Evolutionary conservation across 2,888 invertebrate species (phyloP).

Genomic region (Sabellastarte sp.): DNA sequence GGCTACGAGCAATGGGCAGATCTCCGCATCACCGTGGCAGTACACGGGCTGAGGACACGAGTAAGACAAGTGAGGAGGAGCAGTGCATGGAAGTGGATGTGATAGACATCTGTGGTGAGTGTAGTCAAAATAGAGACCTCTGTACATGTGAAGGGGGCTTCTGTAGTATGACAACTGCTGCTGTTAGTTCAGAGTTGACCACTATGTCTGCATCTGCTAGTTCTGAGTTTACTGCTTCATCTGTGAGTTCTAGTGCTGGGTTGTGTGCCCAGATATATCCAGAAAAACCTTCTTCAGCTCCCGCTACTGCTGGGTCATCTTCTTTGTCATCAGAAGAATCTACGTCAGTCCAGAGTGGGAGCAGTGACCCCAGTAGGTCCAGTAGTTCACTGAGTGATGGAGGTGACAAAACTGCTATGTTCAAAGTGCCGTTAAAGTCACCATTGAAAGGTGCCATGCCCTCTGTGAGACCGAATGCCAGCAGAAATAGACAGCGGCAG

Average conservation of each 20-base stretch:
- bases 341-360: too few species aligned
- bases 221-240: background rate
- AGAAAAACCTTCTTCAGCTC: too few species aligned
- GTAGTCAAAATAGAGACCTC: background rate
- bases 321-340: too few species aligned
- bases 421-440: background rate
- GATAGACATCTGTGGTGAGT: background rate
- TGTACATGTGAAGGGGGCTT: too few species aligned
- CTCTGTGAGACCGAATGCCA: conserved; percentile 59
- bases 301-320: background rate
- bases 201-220: too few species aligned
- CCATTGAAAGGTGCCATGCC: conserved; percentile 36
- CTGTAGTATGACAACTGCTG: too few species aligned
- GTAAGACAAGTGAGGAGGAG: background rate
- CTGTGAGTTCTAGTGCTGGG: background rate
- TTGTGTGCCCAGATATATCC: too few species aligned
- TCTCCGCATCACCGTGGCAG: background rate
- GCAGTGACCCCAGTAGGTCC: too few species aligned
- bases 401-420: background rate
- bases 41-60: background rate
- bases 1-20: background rate
- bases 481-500: conserved; percentile 66
- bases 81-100: too few species aligned
- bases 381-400: background rate
- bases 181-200: too few species aligned